Base-by-base conservation (phyloP, 1,140 invertebrate genomes). In the Papilio polytes region DNA sequence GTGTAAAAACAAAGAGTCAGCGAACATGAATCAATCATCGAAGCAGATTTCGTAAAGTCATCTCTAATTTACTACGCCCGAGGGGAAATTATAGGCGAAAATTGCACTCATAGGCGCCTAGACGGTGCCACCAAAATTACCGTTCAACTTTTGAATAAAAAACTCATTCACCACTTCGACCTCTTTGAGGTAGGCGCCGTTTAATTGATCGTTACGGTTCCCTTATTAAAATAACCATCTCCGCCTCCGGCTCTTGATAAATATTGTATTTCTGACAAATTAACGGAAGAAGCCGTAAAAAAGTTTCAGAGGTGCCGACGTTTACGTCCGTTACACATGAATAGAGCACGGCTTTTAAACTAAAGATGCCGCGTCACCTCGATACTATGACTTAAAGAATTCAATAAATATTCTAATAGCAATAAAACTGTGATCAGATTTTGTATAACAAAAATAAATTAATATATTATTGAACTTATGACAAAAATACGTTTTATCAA, bases 261-360 rank as follows among this genome's bases (percentile, higher is more conserved):
- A 92, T 92, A 92, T 92, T 89, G 88, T 91, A 87, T 89, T 90
- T 83, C 87, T 89, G 89, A 91, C 90, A 92, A 93, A 93, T 93
- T 93, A 91, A 91, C 88, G 89, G 87, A 90, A 91, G 89, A 85
- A 83, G 79, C 83, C 53, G 82, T 85, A 88, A 89, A 88, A 89
- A 88, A 85, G 77, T 72, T 83, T 84, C 82, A 78, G 81, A 80
- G 80, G 82, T 81, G 81, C 81, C 81, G 84, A 80, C 83, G 78
- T 80, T 41, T 74, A 82, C 80, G 83, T 82, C 82, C 80, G 86
- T 76, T 51, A 48, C 81, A 80, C 85, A 78, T 77, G 84, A 86
- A 85, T 83, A 82, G 80, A 83, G 80, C 74, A 59, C 20, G 73
- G 78, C 76, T 48, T 80, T 31, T 41, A 8, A 36, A 41, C 36